Percentiles rank a stretch among this genome's conserved stretches.
Evolutionary conservation across 37 sponge, comb jelly and placozoan genomes (phyloP).

Genomic region (Cliona cf. orientalis): DNA sequence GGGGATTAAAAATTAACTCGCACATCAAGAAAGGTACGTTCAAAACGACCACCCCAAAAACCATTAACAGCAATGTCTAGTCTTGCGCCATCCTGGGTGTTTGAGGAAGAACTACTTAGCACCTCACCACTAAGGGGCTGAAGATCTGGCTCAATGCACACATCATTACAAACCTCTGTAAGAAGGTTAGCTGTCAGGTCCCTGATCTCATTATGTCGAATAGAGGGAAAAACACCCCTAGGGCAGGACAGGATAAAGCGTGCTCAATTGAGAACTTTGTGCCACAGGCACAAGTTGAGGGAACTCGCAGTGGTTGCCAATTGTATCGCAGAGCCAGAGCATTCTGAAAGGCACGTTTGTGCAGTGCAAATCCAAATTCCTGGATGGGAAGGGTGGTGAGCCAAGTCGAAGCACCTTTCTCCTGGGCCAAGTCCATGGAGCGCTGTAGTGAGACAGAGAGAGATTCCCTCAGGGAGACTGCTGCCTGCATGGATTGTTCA

Average conservation of each 20-base stretch:
- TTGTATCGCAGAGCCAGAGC: constrained; percentile 38
- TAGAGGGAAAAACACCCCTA: constrained; percentile 28
- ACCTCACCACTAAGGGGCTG: constrained; percentile 35
- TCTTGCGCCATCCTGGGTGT: constrained; percentile 22
- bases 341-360: constrained; percentile 34
- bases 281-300: constrained; percentile 30
- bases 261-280: constrained; percentile 21
- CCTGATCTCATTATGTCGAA: constrained; percentile 44
- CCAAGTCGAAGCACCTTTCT: constrained; percentile 33
- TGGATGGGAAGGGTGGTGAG: constrained; percentile 12
- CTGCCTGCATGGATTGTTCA: background rate
- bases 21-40: constrained; percentile 45
- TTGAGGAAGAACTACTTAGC: background rate
- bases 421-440: constrained; percentile 31
- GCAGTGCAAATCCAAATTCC: constrained; percentile 9
- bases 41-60: constrained; percentile 15
- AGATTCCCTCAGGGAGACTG: background rate
- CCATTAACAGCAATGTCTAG: constrained; percentile 32
- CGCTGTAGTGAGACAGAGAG: constrained; percentile 14
- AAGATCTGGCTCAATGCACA: constrained; percentile 21
- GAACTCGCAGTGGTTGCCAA: constrained; percentile 4
- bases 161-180: constrained; percentile 41
- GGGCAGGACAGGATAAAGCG: constrained; percentile 5
- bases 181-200: constrained; percentile 41
- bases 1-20: constrained; percentile 44